Base-by-base conservation (phyloP, 2,888 invertebrate genomes). In the Neelides folsomi region DNA sequence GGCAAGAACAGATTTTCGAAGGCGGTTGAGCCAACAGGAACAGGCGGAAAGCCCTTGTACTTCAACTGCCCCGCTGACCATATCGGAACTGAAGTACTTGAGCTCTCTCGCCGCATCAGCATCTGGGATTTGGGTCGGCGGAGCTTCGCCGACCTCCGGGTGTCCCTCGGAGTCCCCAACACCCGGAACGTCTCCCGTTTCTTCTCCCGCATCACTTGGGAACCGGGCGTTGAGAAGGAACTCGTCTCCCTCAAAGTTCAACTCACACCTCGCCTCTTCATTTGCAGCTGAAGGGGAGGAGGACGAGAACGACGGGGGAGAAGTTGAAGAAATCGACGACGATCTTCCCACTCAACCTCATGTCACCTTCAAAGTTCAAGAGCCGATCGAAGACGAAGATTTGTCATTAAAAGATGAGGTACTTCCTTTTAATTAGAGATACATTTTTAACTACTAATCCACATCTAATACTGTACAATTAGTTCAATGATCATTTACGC, bases 11-110 rank as follows among this genome's bases (percentile, higher is more conserved):
- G 59, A 59, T 52, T 56, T 47, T 52, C 60, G 60, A 34, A 58
- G 65, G 34, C 57, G 65, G 6, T 56, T 46, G 54, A 63, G 63
- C 47, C 62, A 66, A 35, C 55, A 63, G 35, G 66, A 66, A 36
- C 56, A 67, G 51, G 61, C 69, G 27, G 57, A 53, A 36, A 55
- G 65, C 46, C 67, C 69, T 45, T 58, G 68, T 5, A 7, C 27
- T 7, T 27, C 27, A 27, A 27, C 27, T n/a, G n/a, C n/a, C n/a
- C 67, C 67, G 16, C 53, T 68, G 49, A 65, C 66, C 18, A 62
- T 63, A 6, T 64, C 67, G n/a, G 66, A 65, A 56, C 54, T 65
- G 53, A 58, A 60, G 38, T 63, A 62, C 49, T 55, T 65, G 56
- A 60, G 51, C 51, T 59, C 61, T 38, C 57, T 64, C 40, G 65